Percentiles rank a stretch among this genome's conserved stretches.
Evolutionary conservation across 2,888 invertebrate genomes (phyloP).

Genomic region (Hydrotaea cyrtoneurina): DNA sequence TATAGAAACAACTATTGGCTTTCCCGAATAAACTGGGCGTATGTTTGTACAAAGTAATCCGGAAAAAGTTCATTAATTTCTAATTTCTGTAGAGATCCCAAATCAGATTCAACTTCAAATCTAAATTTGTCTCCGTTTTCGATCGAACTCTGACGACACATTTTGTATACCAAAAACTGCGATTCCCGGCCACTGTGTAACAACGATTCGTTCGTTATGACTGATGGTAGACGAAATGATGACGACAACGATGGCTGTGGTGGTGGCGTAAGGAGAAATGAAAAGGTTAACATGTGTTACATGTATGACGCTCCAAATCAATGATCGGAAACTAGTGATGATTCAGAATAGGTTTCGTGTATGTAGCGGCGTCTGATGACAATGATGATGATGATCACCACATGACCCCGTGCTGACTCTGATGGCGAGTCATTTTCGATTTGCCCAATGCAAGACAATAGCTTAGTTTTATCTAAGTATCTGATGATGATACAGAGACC

Average conservation of each 20-base stretch:
- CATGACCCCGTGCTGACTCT: constrained; percentile 43
- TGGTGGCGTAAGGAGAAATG: background rate
- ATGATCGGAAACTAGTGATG: constrained; percentile 43
- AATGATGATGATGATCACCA: too few species aligned
- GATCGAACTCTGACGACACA: too few species aligned
- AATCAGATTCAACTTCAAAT: too few species aligned
- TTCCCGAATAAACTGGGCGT: too few species aligned
- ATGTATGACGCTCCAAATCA: constrained; percentile 51
- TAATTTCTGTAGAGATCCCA: too few species aligned
- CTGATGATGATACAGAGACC: background rate
- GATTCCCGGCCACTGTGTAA: background rate
- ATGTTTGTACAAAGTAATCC: too few species aligned
- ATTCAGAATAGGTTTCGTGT: constrained; percentile 52
- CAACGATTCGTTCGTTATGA: constrained; percentile 12
- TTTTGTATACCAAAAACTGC: too few species aligned
- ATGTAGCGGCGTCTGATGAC: constrained; percentile 34
- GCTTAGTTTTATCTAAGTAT: background rate
- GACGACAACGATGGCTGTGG: background rate
- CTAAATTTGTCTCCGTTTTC: too few species aligned
- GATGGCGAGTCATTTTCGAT: background rate
- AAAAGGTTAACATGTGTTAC: constrained; percentile 43
- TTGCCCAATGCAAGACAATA: background rate
- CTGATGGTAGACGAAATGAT: constrained; percentile 17
- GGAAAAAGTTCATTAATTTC: too few species aligned
- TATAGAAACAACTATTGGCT: too few species aligned